phyloP scores from a whole-genome alignment of 2,797 vertebrate species.

The Sarcophilus harrisii region DNA sequence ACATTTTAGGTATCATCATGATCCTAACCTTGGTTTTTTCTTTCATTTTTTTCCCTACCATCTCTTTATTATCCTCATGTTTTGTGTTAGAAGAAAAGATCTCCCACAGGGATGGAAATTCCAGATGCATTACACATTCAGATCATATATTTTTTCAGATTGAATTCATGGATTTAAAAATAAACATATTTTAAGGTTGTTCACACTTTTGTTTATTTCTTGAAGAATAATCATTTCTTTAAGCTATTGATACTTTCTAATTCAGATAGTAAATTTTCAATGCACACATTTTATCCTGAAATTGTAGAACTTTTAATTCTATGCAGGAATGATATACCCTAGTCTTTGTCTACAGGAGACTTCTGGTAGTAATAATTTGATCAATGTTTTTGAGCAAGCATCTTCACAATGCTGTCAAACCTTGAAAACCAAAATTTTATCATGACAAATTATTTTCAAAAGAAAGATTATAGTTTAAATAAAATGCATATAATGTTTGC shows the following conservation, averaged over 20 bases:
- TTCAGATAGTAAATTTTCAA: constrained; percentile 13
- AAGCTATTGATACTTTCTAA: background rate
- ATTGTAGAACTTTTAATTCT: background rate
- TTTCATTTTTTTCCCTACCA: background rate
- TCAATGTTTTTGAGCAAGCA: constrained; percentile 24
- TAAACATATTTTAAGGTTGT: background rate
- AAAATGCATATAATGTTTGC: constrained; percentile 16
- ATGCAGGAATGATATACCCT: background rate
- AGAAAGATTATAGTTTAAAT: constrained; percentile 35
- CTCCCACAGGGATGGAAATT: background rate
- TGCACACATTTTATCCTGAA: background rate
- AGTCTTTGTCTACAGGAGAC: background rate
- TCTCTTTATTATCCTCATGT: rapidly evolving
- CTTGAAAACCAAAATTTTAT: constrained; percentile 38
- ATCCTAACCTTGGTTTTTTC: background rate
- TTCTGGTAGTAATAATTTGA: constrained; percentile 49
- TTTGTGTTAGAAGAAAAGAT: background rate
- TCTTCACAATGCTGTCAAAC: background rate
- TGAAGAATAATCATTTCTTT: background rate
- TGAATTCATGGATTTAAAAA: background rate
- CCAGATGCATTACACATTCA: background rate
- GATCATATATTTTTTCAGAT: background rate
- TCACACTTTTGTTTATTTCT: background rate
- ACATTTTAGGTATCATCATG: background rate
- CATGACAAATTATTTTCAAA: background rate